Percentiles rank a stretch among this genome's conserved stretches.
Conservation (phyloP, 2,797 vertebrate genomes). For the Sebastes miniatus region DNA sequence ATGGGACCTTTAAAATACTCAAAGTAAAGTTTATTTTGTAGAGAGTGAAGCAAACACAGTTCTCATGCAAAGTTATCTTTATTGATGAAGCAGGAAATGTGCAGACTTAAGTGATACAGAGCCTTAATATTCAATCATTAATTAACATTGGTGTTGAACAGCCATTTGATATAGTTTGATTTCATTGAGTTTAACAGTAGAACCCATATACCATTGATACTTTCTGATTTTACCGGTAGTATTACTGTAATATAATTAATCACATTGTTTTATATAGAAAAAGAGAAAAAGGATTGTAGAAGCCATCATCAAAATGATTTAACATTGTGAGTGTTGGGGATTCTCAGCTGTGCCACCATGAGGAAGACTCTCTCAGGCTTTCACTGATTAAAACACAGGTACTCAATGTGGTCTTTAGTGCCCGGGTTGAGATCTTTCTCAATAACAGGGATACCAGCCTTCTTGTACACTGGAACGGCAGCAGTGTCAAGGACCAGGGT, state of each 20-base stretch:
- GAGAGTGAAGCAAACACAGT: neutral
- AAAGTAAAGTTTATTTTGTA: too few relatives aligned
- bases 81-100: neutral
- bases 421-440: neutral
- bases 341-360: neutral
- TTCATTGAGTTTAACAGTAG: neutral
- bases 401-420: neutral
- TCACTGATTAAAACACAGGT: neutral
- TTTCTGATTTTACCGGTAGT: neutral
- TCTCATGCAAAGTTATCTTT: neutral
- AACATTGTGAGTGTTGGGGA: neutral
- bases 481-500: neutral
- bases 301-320: neutral
- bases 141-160: neutral
- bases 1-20: too few relatives aligned
- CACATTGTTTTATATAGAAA: neutral
- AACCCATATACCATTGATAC: neutral
- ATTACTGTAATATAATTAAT: neutral
- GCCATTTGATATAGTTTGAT: neutral
- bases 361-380: neutral
- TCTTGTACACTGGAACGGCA: neutral
- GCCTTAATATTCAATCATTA: neutral
- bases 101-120: neutral
- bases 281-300: neutral
- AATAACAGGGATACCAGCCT: neutral